Evolutionary conservation across 1,140 invertebrate genomes (phyloP), one percentile per base, ranked within the genome.

Genomic region (Cydia fagiglandana): DNA sequence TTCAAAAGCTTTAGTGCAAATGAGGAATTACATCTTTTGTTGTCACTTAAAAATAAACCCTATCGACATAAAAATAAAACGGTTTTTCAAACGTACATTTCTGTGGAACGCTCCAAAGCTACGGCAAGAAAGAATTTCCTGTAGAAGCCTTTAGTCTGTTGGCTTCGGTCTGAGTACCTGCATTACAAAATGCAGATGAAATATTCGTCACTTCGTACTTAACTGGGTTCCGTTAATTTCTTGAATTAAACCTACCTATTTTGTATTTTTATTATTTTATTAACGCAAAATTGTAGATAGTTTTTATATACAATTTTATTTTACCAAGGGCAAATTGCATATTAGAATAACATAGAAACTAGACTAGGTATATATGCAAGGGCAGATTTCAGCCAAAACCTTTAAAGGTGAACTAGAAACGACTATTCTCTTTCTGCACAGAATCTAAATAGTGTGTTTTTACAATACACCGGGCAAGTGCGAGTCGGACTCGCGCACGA

Each of bases 151-250:
- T 20, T 24, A 56, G 53, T 56, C 53, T 17, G 53, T 61, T 61
- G 56, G 56, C 56, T 61, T 61, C 20, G 56, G 17, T 61, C 20
- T 61, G 56, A 61, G 56, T 61, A 24, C 56, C 56, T 24, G 56
- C 17, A 61, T 24, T 61, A 24, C 20, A 61, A 61, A 61, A 61
- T 20, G 17, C n/a, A 61, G 56, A 12, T 61, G 9, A 61, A 61
- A 61, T 20, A 61, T 24, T 24, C n/a, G 17, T 24, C 20, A 9
- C 7, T 61, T 61, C 24, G 53, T 61, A 12, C n/a, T n/a, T n/a
- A n/a, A n/a, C 56, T 61, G 56, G 56, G 56, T 61, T 61, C 56
- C 56, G 20, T 61, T 24, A 20, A 61, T 53, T 53, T n/a, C 15
- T 45, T 1, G 0, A 45, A 2, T 24, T 24, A 24, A 0, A 24